phyloP scores from a whole-genome alignment of 2,797 vertebrate genomes.

The Manis pentadactyla region DNA sequence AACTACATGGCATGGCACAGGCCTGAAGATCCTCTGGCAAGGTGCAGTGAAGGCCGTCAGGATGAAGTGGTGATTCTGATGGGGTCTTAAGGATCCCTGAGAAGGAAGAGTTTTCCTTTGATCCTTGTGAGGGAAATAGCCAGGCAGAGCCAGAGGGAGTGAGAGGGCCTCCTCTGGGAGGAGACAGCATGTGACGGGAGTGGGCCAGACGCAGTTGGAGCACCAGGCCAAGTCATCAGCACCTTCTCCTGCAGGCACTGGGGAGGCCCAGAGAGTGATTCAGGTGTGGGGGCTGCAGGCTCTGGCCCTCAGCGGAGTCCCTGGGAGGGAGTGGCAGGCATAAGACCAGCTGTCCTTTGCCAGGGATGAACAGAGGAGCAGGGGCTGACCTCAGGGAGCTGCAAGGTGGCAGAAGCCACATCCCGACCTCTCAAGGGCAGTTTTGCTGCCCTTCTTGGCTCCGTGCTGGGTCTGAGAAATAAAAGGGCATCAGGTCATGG shows the following conservation, averaged over 20 bases:
- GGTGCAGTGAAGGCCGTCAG: not conserved
- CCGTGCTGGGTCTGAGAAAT: not conserved
- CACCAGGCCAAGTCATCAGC: fast-evolving
- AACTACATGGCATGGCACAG: not conserved
- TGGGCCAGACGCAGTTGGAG: not conserved
- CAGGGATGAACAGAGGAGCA: not conserved
- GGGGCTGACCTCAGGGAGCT: not conserved
- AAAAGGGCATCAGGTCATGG: fast-evolving
- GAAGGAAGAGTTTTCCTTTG: not conserved
- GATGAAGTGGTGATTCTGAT: not conserved
- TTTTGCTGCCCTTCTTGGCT: not conserved
- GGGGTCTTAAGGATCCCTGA: not conserved
- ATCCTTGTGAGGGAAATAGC: not conserved
- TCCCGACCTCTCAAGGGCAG: not conserved
- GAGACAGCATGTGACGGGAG: not conserved
- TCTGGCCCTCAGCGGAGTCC: not conserved
- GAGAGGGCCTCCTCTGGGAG: not conserved
- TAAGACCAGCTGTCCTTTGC: not conserved
- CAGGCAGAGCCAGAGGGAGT: not conserved
- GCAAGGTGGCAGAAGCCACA: not conserved
- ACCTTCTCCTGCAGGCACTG: not conserved
- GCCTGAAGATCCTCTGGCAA: not conserved
- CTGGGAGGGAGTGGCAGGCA: not conserved
- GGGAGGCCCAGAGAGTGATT: not conserved
- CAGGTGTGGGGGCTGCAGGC: not conserved